Conservation (phyloP, 2,113 vertebrate species). For the Arothron firmamentum region DNA sequence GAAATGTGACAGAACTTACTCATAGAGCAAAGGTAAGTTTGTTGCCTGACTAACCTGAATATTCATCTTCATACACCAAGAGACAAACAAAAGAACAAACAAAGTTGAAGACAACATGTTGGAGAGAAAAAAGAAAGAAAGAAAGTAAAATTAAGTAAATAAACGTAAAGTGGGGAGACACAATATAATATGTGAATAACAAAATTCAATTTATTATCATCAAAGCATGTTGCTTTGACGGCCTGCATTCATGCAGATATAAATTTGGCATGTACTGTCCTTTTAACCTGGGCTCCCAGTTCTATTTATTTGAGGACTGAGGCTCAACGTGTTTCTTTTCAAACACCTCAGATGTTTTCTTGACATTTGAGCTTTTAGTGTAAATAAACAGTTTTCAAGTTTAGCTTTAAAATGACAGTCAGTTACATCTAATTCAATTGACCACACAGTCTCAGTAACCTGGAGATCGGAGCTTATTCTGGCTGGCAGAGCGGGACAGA, state of each 20-base stretch:
- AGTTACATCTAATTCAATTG: too few relatives aligned
- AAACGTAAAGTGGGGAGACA: constrained; percentile 26
- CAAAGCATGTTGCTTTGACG: too few relatives aligned
- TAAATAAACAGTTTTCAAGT: constrained; percentile 12
- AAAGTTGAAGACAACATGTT: constrained; percentile 42
- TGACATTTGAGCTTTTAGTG: constrained; percentile 1
- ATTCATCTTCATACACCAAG: constrained; percentile 66
- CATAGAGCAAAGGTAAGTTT: constrained; percentile 35
- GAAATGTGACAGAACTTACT: constrained; percentile 25
- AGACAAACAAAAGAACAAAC: constrained; percentile 61
- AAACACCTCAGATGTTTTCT: too few relatives aligned
- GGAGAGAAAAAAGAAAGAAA: constrained; percentile 51
- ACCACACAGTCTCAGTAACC: constrained; percentile 67
- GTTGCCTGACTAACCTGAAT: constrained; percentile 66
- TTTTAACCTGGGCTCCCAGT: too few relatives aligned
- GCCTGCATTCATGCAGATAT: too few relatives aligned
- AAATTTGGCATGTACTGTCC: too few relatives aligned
- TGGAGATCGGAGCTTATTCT: constrained; percentile 96
- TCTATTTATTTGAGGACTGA: too few relatives aligned
- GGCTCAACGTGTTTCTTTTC: too few relatives aligned
- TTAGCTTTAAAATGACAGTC: too few relatives aligned
- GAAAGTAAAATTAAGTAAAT: constrained; percentile 27
- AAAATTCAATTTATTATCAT: too few relatives aligned
- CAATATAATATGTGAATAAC: too few relatives aligned
- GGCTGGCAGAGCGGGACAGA: constrained; percentile 92